phyloP scores from a whole-genome alignment of 2,888 invertebrate genomes.

The Harmothoe impar region DNA sequence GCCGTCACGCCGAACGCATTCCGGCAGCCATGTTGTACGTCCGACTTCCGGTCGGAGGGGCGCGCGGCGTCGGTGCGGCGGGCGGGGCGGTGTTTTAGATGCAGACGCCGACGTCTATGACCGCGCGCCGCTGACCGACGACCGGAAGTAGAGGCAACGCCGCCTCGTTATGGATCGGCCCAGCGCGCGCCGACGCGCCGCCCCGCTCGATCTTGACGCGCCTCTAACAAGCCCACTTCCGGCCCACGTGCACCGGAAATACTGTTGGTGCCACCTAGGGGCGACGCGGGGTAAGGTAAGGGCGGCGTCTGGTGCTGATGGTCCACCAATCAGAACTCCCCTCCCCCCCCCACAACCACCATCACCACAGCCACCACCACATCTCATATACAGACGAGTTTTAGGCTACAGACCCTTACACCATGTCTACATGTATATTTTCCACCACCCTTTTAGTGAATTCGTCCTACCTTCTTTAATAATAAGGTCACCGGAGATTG shows the following conservation, averaged over 20 bases:
- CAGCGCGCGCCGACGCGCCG: slow-evolving; percentile 43
- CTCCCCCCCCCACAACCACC: neutral
- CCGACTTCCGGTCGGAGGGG: slow-evolving; percentile 37
- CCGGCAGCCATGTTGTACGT: slow-evolving; percentile 54
- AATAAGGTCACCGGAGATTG: no score
- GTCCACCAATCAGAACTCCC: slow-evolving; percentile 13
- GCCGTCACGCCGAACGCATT: slow-evolving; percentile 55
- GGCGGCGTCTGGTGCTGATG: slow-evolving; percentile 34
- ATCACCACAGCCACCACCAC: no score
- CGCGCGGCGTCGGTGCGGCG: slow-evolving; percentile 12
- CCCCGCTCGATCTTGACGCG: slow-evolving; percentile 61
- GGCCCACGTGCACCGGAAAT: slow-evolving; percentile 60
- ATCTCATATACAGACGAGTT: neutral
- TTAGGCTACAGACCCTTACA: no score
- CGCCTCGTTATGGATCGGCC: slow-evolving; percentile 59
- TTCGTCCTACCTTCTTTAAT: no score
- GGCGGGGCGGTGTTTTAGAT: slow-evolving; percentile 49
- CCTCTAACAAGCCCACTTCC: slow-evolving; percentile 59
- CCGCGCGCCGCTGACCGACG: slow-evolving; percentile 25
- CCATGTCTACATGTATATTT: no score
- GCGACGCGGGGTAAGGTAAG: neutral
- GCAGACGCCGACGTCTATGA: slow-evolving; percentile 32
- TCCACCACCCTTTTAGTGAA: no score
- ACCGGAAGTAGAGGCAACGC: slow-evolving; percentile 42
- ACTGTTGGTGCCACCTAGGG: slow-evolving; percentile 58